Percentiles rank a stretch among this genome's conserved stretches.
Conservation (phyloP, 2,888 invertebrate genomes). For the Ethmia dodecea region DNA sequence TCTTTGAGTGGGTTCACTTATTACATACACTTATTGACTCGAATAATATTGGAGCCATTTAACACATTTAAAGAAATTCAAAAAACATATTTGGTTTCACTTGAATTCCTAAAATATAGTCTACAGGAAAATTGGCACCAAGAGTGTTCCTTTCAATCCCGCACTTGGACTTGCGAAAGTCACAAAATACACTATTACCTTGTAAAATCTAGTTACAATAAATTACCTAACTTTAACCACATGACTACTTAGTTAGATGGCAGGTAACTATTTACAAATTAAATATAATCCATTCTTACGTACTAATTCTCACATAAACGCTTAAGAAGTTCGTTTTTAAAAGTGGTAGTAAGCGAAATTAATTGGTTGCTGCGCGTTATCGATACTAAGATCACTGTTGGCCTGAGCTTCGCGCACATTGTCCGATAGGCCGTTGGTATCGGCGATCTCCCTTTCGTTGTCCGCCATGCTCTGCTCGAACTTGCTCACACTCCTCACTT, state of each 20-base stretch:
- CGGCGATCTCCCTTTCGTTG: conserved; percentile 26
- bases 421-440: conserved; percentile 34
- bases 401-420: conserved; percentile 28
- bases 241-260: conserved; percentile 42
- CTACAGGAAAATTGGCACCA: conserved; percentile 54
- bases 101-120: too few relatives aligned
- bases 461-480: conserved; percentile 27
- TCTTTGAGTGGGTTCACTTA: too few relatives aligned
- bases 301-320: conserved; percentile 8
- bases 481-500: conserved; percentile 27
- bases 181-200: conserved; percentile 33
- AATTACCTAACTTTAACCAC: conserved; percentile 62
- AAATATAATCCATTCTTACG: conserved; percentile 19
- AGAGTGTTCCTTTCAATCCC: conserved; percentile 24
- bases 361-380: conserved; percentile 50
- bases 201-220: conserved; percentile 60
- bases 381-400: conserved; percentile 21
- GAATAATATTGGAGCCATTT: too few relatives aligned
- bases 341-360: conserved; percentile 72
- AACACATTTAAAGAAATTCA: too few relatives aligned
- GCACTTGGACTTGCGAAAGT: conserved; percentile 20
- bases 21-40: too few relatives aligned
- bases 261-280: conserved; percentile 43
- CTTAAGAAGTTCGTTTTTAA: conserved; percentile 31
- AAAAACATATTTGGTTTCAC: too few relatives aligned